Percentiles rank a stretch among this genome's conserved stretches.
These are phyloP conservation scores for Chloroceryle aenea DNA, from an alignment of 2,113 vertebrate genomes.

Conservation along the genomic window DNA sequence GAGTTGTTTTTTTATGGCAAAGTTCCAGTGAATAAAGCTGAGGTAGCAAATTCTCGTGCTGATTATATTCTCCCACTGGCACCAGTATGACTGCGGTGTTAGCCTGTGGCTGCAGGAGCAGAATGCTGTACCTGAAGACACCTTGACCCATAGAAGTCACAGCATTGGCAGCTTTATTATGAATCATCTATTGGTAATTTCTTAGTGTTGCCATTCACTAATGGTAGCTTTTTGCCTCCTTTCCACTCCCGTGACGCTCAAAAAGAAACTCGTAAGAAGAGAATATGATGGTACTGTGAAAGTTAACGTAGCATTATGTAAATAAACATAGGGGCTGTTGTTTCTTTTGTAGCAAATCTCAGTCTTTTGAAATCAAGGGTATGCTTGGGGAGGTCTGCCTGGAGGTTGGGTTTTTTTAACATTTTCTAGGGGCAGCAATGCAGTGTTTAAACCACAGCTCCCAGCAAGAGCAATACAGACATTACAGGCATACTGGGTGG, in stretches of 20 bases:
- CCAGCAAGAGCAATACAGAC: rapidly evolving
- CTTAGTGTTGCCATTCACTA: background rate
- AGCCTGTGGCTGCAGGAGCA: background rate
- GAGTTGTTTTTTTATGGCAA: background rate
- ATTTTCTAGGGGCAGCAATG: background rate
- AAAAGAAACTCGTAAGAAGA: background rate
- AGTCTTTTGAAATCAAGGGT: background rate
- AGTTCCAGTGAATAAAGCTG: background rate
- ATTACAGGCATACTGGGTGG: background rate
- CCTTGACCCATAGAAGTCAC: background rate
- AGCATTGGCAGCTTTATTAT: background rate
- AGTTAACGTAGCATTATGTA: background rate
- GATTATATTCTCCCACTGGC: background rate
- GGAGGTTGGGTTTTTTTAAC: background rate
- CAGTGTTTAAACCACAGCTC: background rate
- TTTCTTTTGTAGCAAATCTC: background rate
- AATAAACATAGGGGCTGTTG: background rate
- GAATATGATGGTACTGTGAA: background rate
- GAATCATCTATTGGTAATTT: background rate
- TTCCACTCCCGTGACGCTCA: background rate
- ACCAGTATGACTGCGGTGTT: background rate
- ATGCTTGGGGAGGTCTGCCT: background rate
- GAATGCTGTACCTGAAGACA: background rate
- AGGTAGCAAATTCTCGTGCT: background rate
- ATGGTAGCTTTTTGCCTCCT: background rate